Percentiles rank a stretch among this genome's conserved stretches.
Evolutionary conservation across 2,888 invertebrate genomes (phyloP).

Genomic region (Tolmerus cingulatus): DNA sequence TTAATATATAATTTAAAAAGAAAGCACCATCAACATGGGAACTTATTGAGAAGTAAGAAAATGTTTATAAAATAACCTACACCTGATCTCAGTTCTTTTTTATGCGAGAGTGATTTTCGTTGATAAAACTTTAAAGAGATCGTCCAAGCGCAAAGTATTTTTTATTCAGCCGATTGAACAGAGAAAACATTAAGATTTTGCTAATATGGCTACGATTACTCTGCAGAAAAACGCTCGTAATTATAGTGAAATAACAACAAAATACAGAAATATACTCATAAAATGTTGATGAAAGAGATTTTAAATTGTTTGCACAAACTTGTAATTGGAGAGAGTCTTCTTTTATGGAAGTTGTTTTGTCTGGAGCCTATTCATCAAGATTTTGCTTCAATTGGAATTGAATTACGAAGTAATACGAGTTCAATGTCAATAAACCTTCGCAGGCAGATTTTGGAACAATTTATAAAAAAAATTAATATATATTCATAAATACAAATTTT

Average conservation of each 20-base stretch:
- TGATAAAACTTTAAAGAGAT: not conserved
- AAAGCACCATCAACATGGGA: too few relatives aligned
- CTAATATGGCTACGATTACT: not conserved
- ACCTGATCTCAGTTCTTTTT: not conserved
- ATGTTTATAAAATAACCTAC: not conserved
- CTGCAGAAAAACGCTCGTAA: not conserved
- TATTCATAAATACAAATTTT: too few relatives aligned
- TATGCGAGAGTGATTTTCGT: not conserved
- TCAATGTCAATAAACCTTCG: too few relatives aligned
- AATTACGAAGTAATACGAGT: not conserved
- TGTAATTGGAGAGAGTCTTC: not conserved
- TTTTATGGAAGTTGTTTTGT: not conserved
- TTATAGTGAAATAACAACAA: not conserved
- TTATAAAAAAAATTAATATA: too few relatives aligned
- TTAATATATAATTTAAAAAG: too few relatives aligned
- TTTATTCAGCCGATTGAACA: not conserved
- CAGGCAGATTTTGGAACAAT: too few relatives aligned
- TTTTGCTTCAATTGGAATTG: not conserved
- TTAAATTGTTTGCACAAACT: not conserved
- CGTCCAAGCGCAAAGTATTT: not conserved
- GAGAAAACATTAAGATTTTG: not conserved
- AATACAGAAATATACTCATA: not conserved
- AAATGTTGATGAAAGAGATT: not conserved
- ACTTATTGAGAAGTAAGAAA: too few relatives aligned
- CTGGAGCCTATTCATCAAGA: not conserved